phyloP scores from a whole-genome alignment of 2,888 invertebrate species.

The Baronia brevicornis region DNA sequence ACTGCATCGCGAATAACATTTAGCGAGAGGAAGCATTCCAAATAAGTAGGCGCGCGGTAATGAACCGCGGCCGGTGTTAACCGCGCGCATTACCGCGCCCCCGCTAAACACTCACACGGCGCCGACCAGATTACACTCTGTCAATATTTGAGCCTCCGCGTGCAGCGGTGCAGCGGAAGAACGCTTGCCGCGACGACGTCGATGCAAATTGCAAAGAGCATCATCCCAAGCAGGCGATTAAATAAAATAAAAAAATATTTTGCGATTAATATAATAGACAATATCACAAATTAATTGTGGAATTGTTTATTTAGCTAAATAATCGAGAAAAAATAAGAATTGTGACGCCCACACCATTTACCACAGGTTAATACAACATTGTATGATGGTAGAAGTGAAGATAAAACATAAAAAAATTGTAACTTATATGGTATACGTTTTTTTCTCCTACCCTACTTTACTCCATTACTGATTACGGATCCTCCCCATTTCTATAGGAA shows the following conservation, averaged over 20 bases:
- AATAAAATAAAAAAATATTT: not conserved
- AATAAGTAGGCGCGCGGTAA: conserved; percentile 54
- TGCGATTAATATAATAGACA: not conserved
- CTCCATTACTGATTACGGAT: no score
- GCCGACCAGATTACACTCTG: conserved; percentile 61
- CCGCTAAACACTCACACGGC: conserved; percentile 53
- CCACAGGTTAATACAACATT: no score
- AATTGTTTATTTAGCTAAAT: no score
- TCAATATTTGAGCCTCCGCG: conserved; percentile 58
- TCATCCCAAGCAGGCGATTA: not conserved
- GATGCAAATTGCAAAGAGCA: conserved; percentile 1
- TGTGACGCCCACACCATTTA: no score
- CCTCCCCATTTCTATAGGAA: no score
- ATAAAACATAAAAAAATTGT: no score
- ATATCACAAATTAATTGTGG: no score
- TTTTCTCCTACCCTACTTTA: no score
- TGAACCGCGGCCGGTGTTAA: conserved; percentile 60
- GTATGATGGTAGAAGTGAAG: no score
- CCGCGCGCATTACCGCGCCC: conserved; percentile 53
- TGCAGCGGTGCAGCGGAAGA: conserved; percentile 23
- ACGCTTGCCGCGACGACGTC: conserved; percentile 3
- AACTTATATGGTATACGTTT: no score
- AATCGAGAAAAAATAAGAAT: no score
- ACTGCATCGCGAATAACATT: conserved; percentile 55
- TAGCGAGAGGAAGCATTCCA: conserved; percentile 41